Evolutionary conservation across 2,113 vertebrate genomes (phyloP).

Genomic region (Saimiri boliviensis): DNA sequence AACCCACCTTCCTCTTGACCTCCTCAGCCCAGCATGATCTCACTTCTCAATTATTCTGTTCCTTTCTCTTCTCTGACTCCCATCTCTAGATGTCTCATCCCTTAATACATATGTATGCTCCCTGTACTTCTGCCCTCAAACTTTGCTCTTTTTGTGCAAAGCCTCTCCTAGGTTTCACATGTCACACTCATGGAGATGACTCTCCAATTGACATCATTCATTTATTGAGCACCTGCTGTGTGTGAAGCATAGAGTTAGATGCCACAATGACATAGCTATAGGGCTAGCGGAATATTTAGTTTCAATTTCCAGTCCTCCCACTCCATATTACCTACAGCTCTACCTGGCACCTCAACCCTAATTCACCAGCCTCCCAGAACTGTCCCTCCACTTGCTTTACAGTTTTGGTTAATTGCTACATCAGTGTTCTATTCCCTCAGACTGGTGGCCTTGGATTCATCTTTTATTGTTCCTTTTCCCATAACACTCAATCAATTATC

Average conservation of each 20-base stretch:
- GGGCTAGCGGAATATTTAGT: neutral
- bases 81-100: no score
- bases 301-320: neutral
- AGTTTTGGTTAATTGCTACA: conserved; percentile 14
- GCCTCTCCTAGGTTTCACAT: neutral
- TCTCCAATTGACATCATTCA: neutral
- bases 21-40: neutral
- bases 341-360: neutral
- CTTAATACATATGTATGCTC: neutral
- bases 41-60: neutral
- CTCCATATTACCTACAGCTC: neutral
- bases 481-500: conserved; percentile 43
- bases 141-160: neutral
- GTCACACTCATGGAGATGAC: neutral
- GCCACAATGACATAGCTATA: neutral
- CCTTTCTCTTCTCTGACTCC: neutral
- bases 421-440: neutral
- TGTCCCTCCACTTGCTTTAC: neutral
- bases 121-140: neutral
- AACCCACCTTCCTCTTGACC: neutral
- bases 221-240: neutral
- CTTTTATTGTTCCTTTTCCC: conserved; percentile 40
- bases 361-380: neutral
- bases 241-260: neutral
- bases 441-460: conserved; percentile 42